Base-by-base conservation (phyloP, 1,140 invertebrate species). In the Drosophila melanica region DNA sequence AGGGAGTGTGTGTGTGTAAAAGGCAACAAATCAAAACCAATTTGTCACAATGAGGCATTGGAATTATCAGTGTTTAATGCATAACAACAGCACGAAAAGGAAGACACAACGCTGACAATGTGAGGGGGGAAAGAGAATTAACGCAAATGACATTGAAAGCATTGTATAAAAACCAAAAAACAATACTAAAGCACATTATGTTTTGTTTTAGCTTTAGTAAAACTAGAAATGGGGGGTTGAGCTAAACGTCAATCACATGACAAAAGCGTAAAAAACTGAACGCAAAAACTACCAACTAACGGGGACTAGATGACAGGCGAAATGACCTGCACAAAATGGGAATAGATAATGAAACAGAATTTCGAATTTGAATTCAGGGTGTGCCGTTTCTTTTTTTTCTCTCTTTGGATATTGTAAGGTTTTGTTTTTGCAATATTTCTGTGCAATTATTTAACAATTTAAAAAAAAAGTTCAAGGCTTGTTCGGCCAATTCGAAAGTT, bases 21-120 rank as follows among this genome's bases (percentile, higher is more conserved):
- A 53, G 18, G 57, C 53, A 68, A 81, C 59, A 87, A 86, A 86
- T 86, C 82, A 87, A 86, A 89, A 87, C 67, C 82, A 87, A 86
- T 86, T 86, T 86, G 82, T 87, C 82, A 89, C 82, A 87, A 86
- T 74, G 65, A 70, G 67, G 67, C 75, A 85, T 86, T 86, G 68
- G 74, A 84, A 86, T 85, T 86, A 87, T 87, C 79, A 79, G 69
- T 75, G 72, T 62, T 82, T 75, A 82, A 82, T 89, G 75, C 78
- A 70, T 23, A 55, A 54, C 64, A 64, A 47, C 54, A 67, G 50
- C 14, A 23, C 18, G 30, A 16, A 11, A 11, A 23, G 27, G 30
- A 14, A 45, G 30, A 27, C 27, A 39, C 39, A 14, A 12, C 23
- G 39, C 14, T 41, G 20, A 45, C 16, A 16, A 12, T 53, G 44